Base-by-base conservation (phyloP, 30 jellyfish, hydroid and myxozoan species). In the Catostylus mosaicus region DNA sequence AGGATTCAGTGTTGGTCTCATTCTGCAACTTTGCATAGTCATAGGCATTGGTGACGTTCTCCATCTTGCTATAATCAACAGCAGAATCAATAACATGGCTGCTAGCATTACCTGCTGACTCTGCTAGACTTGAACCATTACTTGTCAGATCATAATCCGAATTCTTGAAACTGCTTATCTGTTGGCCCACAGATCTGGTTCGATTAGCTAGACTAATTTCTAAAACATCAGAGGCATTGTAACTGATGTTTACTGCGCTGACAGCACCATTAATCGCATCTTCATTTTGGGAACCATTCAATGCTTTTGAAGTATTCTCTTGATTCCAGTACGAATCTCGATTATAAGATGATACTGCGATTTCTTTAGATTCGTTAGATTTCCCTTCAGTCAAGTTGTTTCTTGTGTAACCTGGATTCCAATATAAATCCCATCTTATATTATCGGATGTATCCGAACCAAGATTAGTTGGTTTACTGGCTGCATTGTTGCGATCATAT, bases 341-440 rank as follows among this genome's bases (percentile, higher is more conserved):
- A 43, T 6, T 9, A 16, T 43, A 43, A 43, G 8, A 43, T 16
- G 54, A 43, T 43, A 10, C 26, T 50, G 63, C 26, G 24, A 3
- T 50, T 50, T 5, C 19, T 3, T 16, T 50, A 27, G 63, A 50
- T 8, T 50, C 24, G 20, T 16, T 50, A 50, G 18, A 8, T 50
- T 4, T 23, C 24, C 14, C 19, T 10, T 50, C 4, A 18, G 20
- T 5, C 4, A 27, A 50, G 5, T 18, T 16, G 24, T 50, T 50
- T 10, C 24, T 50, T 16, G 63, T 27, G 20, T 50, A 50, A 5
- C 63, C 63, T 50, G 63, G 63, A 50, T 50, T 50, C 63, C 63
- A 50, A 16, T 50, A 50, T 50, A 50, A 50, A 50, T 50, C 63
- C 63, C 27, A 50, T 50, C 63, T 50, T 50, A 50, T 50, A 9